Base-by-base conservation (phyloP, 2,797 vertebrate species). In the Perodicticus potto region DNA sequence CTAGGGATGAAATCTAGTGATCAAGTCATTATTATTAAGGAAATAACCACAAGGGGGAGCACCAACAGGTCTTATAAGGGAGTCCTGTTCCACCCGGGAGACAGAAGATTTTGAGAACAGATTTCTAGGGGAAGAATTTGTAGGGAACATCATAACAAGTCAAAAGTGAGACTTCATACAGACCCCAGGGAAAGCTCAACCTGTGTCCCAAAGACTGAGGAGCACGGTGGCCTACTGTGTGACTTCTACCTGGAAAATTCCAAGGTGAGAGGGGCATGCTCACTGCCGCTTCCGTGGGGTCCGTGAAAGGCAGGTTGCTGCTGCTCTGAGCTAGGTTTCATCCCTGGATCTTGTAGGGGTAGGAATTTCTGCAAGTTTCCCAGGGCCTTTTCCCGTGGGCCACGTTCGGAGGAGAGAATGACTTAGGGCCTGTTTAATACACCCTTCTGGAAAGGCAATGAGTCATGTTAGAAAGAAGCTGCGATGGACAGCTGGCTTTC, bases 1-100 rank as follows among this genome's bases (percentile, higher is more conserved):
- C 23, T 32, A 32, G 27, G 7, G 49, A 92, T 76, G 81, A 82
- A 27, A 82, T 37, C 49, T 74, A 59, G 8, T 23, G 69, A 37
- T 37, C 53, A 76, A 61, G 76, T 40, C 13, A 29, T 69, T 19
- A 77, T 73, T 94, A 93, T 77, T 59, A 84, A 93, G 82, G 63
- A 94, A 92, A 65, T 57, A 91, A 37, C 97, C 97, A 94, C 97
- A 87, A 95, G 96, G 57, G 93, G 97, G 93, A 57, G 90, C 63
- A 59, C 59, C 37, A 78, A 43, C 1, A 23, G 43, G 34, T 16
- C 40, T 74, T 32, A 12, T 5, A 9, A 2, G 1, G 34, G 10
- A 2, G 29, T 32, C 29, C 2, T 29, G 23, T 8, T 69, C 69
- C 11, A 13, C 27, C 29, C 2, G 16, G 32, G 45, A 61, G 43